Evolutionary conservation across 2,888 invertebrate species (phyloP).

Genomic region (Lottia gigantea): DNA sequence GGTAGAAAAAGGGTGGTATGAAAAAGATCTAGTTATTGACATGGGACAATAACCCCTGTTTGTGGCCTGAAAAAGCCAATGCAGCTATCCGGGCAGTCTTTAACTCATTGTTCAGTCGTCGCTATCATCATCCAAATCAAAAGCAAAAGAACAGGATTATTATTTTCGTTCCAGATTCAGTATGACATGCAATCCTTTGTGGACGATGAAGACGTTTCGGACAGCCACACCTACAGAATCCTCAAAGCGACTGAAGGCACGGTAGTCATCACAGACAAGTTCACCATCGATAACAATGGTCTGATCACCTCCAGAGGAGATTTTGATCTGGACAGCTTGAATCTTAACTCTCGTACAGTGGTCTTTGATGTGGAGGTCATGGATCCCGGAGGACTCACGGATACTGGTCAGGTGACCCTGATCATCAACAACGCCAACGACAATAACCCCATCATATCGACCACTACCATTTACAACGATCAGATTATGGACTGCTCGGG

Average conservation of each 20-base stretch:
- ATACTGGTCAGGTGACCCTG: neutral
- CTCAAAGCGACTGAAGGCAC: neutral
- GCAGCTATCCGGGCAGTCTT: no score
- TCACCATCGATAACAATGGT: neutral
- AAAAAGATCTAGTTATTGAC: no score
- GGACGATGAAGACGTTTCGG: slow-evolving; percentile 1
- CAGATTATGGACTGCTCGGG: neutral
- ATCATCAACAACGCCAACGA: slow-evolving; percentile 8
- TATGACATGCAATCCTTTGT: slow-evolving; percentile 2
- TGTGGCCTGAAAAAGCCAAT: no score
- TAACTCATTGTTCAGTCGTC: no score
- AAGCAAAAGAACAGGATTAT: no score
- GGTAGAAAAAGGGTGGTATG: no score
- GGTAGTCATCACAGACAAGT: neutral
- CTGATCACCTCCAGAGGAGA: neutral
- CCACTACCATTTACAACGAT: neutral
- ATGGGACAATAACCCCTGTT: no score
- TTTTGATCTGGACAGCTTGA: neutral
- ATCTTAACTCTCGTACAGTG: neutral
- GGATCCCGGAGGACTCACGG: neutral
- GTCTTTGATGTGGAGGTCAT: neutral
- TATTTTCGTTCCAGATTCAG: neutral
- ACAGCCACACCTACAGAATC: neutral
- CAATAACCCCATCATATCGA: neutral
- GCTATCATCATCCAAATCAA: no score